phyloP scores from a whole-genome alignment of 2,888 invertebrate genomes.

The Drosophila demipolita region DNA sequence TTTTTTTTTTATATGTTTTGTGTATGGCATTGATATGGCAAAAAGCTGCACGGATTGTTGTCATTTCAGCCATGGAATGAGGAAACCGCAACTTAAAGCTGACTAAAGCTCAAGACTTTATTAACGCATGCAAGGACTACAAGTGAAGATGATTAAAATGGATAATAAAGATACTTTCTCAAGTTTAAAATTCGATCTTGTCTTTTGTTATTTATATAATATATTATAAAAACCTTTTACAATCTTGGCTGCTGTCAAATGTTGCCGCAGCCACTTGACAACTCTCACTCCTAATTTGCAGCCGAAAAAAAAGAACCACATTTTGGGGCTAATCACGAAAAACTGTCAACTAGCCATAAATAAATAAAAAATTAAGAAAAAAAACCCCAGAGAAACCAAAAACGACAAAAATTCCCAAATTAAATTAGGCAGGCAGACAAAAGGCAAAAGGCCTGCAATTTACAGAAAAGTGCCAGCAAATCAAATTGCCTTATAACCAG shows the following conservation, averaged over 20 bases:
- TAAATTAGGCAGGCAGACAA: conserved; percentile 71
- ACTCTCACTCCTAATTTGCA: conserved; percentile 45
- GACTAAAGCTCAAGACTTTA: conserved; percentile 8
- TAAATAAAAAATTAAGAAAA: not conserved
- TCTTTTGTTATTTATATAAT: not conserved
- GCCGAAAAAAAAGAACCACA: conserved; percentile 22
- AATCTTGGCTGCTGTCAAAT: conserved; percentile 3
- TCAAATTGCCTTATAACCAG: conserved; percentile 75
- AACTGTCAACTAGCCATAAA: conserved; percentile 75
- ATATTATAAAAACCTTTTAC: conserved; percentile 10
- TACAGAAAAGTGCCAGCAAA: conserved; percentile 69
- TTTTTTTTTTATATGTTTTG: conserved; percentile 32
- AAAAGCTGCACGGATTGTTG: conserved; percentile 52
- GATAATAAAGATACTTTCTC: not conserved
- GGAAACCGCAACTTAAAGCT: conserved; percentile 45
- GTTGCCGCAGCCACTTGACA: not conserved
- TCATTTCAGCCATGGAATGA: conserved; percentile 32
- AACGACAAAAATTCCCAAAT: conserved; percentile 59
- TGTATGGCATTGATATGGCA: conserved; percentile 67
- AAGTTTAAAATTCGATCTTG: not conserved
- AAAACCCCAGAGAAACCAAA: conserved; percentile 38
- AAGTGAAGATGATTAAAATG: not conserved
- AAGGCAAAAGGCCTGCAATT: conserved; percentile 66
- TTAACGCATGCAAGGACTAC: not conserved
- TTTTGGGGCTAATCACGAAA: conserved; percentile 52